These are phyloP conservation scores for Alloscopus bannaensis DNA, from an alignment of 2,888 invertebrate genomes.

Conservation along the genomic window DNA sequence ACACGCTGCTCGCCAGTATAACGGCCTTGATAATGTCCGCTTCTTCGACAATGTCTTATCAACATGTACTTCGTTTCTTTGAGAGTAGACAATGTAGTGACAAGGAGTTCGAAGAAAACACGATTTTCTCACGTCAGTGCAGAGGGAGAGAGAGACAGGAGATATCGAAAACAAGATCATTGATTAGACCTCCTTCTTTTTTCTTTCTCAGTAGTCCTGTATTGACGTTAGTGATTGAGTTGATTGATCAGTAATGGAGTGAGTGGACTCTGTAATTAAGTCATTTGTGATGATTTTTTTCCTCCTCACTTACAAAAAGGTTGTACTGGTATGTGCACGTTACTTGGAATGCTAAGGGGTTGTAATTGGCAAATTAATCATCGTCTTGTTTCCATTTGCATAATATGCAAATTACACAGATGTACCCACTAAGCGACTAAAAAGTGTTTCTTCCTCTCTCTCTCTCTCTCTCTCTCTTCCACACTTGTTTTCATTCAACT, in stretches of 20 bases:
- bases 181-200: no score
- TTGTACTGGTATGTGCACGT: not conserved
- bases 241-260: slow-evolving; percentile 4
- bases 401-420: slow-evolving; percentile 1
- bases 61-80: no score
- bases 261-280: slow-evolving; percentile 25
- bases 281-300: slow-evolving; percentile 15
- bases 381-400: slow-evolving; percentile 24
- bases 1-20: no score
- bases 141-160: no score
- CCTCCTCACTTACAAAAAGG: not conserved
- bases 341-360: not conserved
- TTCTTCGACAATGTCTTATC: no score
- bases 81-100: no score
- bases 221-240: no score
- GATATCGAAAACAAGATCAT: no score
- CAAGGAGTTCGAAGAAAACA: no score
- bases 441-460: not conserved
- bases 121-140: no score
- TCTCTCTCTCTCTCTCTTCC: not conserved
- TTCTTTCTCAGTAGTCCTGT: no score
- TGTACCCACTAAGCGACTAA: not conserved
- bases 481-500: not conserved
- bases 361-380: slow-evolving; percentile 29
- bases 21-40: no score